phyloP scores from a whole-genome alignment of 2,797 vertebrate genomes.

The Natrix natrix region DNA sequence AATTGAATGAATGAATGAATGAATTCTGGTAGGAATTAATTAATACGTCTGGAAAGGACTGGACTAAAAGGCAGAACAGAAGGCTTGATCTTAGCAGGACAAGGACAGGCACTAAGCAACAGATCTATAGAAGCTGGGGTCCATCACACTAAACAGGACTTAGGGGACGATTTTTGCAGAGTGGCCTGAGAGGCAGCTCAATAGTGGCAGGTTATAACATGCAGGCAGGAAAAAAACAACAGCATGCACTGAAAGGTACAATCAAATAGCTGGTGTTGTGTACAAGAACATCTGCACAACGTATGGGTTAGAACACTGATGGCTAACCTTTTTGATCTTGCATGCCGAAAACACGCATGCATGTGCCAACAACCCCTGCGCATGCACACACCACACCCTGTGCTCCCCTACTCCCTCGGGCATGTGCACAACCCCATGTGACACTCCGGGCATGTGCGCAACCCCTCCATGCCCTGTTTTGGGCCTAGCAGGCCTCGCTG shows the following conservation, averaged over 20 bases:
- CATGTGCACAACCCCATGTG: too few relatives aligned
- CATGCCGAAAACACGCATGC: too few relatives aligned
- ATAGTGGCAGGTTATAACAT: not conserved
- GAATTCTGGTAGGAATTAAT: not conserved
- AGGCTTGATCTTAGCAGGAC: not conserved
- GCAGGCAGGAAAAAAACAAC: not conserved
- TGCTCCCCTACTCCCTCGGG: too few relatives aligned
- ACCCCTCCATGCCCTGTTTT: too few relatives aligned
- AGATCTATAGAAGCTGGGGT: not conserved
- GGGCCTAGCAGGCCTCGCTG: too few relatives aligned
- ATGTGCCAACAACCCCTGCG: too few relatives aligned
- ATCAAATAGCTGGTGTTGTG: not conserved
- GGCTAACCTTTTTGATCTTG: too few relatives aligned
- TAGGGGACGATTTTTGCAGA: not conserved
- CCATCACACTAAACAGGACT: not conserved
- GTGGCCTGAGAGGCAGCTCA: not conserved
- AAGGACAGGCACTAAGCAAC: not conserved
- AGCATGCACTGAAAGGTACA: not conserved
- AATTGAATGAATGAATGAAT: not conserved
- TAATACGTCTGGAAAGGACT: not conserved
- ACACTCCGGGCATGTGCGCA: too few relatives aligned
- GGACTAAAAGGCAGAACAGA: not conserved
- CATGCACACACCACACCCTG: too few relatives aligned
- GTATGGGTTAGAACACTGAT: not conserved
- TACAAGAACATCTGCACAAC: not conserved